Base-by-base conservation (phyloP, 1,140 invertebrate species). In the Lasioglossum baleicum region DNA sequence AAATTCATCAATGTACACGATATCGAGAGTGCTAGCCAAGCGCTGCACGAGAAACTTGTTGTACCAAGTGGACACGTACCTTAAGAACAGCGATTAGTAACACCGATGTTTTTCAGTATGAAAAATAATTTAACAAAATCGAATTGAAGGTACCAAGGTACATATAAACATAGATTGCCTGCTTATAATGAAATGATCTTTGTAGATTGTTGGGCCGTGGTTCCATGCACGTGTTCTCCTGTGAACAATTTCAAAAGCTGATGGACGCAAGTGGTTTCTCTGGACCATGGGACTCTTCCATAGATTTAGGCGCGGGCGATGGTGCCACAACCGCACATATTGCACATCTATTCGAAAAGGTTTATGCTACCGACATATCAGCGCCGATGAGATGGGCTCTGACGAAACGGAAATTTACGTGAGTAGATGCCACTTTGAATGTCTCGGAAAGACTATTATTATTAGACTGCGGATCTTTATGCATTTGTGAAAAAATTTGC, bases 231-330 rank as follows among this genome's bases (percentile, higher is more conserved):
- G 97, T 99, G 3, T 95, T 98, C 83, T 98, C 97, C 0, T 92
- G 94, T 44, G 91, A 94, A 31, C 97, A 98, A 88, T 96, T 98
- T 79, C 92, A 94, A 81, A 90, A 93, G 75, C 93, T 98, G 70
- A 93, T 97, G 84, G 88, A 91, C 56, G 83, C 92, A 7, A 89
- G 93, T 88, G 85, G 88, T 93, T 88, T 88, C 74, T 76, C 78
- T 22, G 90, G 89, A 22, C 85, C 91, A 90, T 90, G 94, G 92
- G 90, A 94, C 75, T 88, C 94, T 11, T 83, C 99, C 56, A 93
- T 98, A 68, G 98, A 99, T 93, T 93, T 99, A 58, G 98, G 98
- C 60, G 98, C 98, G 11, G 98, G 98, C 2, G 98, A 99, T 93
- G 98, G 98, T 7, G 95, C 95, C 80, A 97, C 98, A 3, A 99